Conservation (phyloP, 2,113 vertebrate genomes). For the Oenanthe melanoleuca region DNA sequence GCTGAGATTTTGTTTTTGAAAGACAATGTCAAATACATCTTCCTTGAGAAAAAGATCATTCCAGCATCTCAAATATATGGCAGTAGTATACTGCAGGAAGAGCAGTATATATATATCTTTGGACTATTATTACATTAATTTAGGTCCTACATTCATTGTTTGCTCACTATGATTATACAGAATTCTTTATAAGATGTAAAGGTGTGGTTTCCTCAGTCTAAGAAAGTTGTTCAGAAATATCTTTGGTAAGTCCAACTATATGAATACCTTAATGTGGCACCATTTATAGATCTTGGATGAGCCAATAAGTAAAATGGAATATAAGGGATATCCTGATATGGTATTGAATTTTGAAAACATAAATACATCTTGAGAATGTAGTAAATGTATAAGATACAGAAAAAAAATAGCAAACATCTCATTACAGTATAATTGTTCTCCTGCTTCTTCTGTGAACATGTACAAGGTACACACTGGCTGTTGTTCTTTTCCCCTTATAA, state of each 20-base stretch:
- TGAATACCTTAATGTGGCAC: background rate
- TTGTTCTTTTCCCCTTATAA: background rate
- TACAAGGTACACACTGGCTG: background rate
- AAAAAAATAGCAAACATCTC: background rate
- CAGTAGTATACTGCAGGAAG: background rate
- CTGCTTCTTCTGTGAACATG: background rate
- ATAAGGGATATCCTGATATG: background rate
- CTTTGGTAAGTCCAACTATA: background rate
- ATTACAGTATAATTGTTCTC: background rate
- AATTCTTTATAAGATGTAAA: background rate
- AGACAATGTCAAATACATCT: background rate
- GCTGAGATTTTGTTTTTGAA: background rate
- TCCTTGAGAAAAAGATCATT: background rate
- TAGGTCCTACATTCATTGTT: background rate
- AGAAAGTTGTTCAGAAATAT: background rate
- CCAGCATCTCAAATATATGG: background rate
- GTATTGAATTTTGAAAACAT: background rate
- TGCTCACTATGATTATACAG: background rate
- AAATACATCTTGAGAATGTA: background rate
- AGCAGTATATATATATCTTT: background rate
- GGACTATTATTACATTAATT: background rate
- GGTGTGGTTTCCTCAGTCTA: background rate
- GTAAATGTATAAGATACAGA: background rate
- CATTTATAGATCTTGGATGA: background rate
- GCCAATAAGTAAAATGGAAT: background rate